Base-by-base conservation (phyloP, 2,888 invertebrate genomes). In the Perithous albicinctus region DNA sequence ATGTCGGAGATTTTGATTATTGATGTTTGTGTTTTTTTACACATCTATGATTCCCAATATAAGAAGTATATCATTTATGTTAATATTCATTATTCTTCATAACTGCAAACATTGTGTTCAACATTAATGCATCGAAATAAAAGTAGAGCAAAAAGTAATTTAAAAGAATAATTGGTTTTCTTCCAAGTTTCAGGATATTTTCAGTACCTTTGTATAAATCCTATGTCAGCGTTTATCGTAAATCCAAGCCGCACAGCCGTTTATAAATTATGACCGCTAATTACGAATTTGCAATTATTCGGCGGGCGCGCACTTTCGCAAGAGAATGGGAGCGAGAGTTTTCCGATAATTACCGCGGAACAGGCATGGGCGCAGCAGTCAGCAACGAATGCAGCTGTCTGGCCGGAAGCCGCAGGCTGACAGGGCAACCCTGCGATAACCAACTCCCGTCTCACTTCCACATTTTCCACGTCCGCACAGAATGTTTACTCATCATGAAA, bases 221-320 rank as follows among this genome's bases (percentile, higher is more conserved):
- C n/a, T 29, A 23, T 20, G 20, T 67, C 67, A 48, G 67, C 41
- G 32, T 63, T 64, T 77, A 10, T 46, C 54, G 61, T 20, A 35
- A 78, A n/a, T 35, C n/a, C 48, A 4, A 15, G n/a, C 48, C 29
- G 54, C 64, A 51, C 35, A 32, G 38, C 61, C 18, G 67, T 67
- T 77, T 74, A 78, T 80, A 80, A 85, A 82, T 85, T 84, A 84
- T 83, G 78, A 81, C 73, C 72, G 54, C 72, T 84, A 84, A 85
- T 86, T 86, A 83, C 78, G 79, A 79, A 81, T 82, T 80, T 61
- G 82, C 66, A 80, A 85, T 86, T 82, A 80, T 85, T 84, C 80
- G 80, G 75, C 35, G 66, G 18, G 69, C 41, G 56, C 51, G 69
- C 7, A 18, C 63, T 26, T 18, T 18, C 59, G 35, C 23, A 15